phyloP scores from a whole-genome alignment of 2,113 vertebrate genomes.

The Azemiops feae region DNA sequence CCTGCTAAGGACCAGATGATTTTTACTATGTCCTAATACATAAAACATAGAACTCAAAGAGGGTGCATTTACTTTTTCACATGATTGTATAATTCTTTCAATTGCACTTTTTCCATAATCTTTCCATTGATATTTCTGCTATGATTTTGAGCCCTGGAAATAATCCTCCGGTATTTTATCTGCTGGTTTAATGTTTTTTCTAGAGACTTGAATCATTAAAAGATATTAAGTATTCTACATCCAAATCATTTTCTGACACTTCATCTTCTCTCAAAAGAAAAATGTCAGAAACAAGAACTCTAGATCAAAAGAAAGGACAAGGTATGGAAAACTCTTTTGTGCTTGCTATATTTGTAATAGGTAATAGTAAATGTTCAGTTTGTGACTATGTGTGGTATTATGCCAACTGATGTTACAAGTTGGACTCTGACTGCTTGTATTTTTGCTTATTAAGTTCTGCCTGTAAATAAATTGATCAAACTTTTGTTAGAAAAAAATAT shows the following conservation, averaged over 20 bases:
- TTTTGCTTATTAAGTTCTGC: background rate
- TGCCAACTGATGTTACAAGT: background rate
- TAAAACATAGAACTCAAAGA: background rate
- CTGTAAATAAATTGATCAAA: background rate
- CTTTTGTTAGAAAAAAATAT: background rate
- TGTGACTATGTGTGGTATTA: background rate
- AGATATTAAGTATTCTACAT: constrained; percentile 58
- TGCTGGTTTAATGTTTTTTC: constrained; percentile 6
- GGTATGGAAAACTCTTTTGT: constrained; percentile 31
- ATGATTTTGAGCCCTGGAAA: background rate
- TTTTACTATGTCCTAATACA: background rate
- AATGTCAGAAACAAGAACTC: constrained; percentile 63
- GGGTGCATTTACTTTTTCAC: background rate
- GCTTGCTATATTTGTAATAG: background rate
- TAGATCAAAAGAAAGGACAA: constrained; percentile 74
- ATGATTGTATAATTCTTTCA: background rate
- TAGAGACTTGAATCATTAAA: constrained; percentile 81
- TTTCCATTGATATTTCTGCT: background rate
- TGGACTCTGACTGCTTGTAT: background rate
- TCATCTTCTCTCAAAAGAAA: constrained; percentile 76
- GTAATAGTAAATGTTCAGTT: background rate
- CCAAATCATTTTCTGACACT: constrained; percentile 40
- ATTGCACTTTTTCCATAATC: background rate
- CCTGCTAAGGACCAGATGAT: background rate
- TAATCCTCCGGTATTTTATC: background rate